These are phyloP conservation scores for Vimba vimba DNA, from an alignment of 2,113 vertebrate genomes.

Conservation along the genomic window DNA sequence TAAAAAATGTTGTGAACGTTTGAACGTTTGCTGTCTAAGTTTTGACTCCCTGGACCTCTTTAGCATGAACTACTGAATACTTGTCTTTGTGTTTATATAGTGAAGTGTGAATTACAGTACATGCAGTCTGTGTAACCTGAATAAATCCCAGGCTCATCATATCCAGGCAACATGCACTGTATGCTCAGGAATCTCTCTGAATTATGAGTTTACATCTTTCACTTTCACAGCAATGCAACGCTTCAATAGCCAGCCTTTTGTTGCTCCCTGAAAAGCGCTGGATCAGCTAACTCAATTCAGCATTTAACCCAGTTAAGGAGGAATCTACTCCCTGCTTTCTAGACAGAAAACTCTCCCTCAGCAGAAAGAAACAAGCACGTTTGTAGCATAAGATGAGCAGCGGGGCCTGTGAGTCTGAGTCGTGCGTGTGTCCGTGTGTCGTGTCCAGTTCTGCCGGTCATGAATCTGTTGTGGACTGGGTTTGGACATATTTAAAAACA, in stretches of 20 bases:
- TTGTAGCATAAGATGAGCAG: neutral
- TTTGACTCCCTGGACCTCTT: neutral
- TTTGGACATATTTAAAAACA: neutral
- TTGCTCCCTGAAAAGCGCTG: conserved; percentile 42
- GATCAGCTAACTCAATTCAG: conserved; percentile 47
- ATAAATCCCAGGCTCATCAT: conserved; percentile 18
- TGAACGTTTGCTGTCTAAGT: neutral
- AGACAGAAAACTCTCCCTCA: conserved; percentile 31
- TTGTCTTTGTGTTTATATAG: neutral
- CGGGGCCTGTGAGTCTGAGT: neutral
- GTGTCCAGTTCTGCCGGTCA: neutral
- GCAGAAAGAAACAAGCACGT: neutral
- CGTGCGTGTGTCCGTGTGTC: neutral
- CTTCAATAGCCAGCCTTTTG: conserved; percentile 20
- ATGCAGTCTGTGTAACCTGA: neutral
- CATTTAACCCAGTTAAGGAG: conserved; percentile 35
- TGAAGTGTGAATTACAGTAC: conserved; percentile 5
- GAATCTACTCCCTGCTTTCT: neutral
- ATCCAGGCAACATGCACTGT: conserved; percentile 31
- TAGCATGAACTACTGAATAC: neutral
- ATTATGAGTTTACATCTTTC: conserved; percentile 15
- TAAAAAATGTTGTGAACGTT: neutral
- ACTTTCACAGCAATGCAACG: conserved; percentile 23
- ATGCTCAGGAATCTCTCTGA: conserved; percentile 11
- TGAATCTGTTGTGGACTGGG: conserved; percentile 3